Evolutionary conservation across 2,113 vertebrate genomes (phyloP).

Genomic region (Pomatorhinus ruficollis): DNA sequence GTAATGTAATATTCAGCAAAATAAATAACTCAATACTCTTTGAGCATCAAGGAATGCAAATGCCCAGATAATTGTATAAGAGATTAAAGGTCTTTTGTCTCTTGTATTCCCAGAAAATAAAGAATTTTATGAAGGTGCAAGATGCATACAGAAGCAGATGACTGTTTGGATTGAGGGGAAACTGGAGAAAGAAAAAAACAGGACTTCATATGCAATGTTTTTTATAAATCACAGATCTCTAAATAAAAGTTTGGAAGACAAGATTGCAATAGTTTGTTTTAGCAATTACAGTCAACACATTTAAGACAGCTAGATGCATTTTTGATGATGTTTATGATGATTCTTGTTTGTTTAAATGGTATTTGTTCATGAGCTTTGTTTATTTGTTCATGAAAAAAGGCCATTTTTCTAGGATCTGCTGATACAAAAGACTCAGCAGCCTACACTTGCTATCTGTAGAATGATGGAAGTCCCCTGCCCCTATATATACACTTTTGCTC

Average conservation of each 20-base stretch:
- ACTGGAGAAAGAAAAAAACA: neutral
- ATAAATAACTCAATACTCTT: neutral
- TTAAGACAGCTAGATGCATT: neutral
- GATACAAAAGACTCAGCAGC: neutral
- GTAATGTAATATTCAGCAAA: neutral
- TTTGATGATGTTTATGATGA: neutral
- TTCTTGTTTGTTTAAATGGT: neutral
- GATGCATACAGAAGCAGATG: fast-evolving
- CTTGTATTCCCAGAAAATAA: neutral
- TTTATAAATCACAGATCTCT: neutral
- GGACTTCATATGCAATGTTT: neutral
- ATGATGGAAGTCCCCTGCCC: neutral
- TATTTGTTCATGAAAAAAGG: neutral
- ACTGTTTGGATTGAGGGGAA: neutral
- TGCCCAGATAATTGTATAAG: neutral
- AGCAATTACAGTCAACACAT: neutral
- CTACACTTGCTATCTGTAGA: neutral
- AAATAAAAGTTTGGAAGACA: neutral
- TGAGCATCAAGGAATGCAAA: neutral
- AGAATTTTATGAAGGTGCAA: neutral
- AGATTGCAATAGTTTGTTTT: neutral
- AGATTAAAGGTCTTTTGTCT: neutral
- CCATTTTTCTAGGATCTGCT: neutral
- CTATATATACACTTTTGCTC: neutral
- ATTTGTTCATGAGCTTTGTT: neutral